Evolutionary conservation across 2,888 invertebrate genomes (phyloP), one percentile per base, ranked within the genome.

Genomic region (Prosopocoilus inquinatus): DNA sequence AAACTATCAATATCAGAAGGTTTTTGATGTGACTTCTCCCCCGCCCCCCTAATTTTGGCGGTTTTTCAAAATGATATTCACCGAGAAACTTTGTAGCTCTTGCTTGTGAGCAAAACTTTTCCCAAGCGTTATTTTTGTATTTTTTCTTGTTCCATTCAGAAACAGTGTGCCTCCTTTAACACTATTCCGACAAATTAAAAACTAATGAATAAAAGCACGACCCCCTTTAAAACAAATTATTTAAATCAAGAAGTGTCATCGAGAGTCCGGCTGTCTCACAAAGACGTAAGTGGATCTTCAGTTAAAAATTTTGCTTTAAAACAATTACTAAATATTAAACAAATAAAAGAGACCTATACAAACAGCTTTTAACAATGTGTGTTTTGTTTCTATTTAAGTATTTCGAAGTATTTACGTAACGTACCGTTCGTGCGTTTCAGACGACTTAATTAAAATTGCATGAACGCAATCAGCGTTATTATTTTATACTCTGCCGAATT

Each of bases 221-320:
- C 38, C 12, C 39, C 38, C 32, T 36, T 54, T 47, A 54, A 58
- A 58, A 28, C 44, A 54, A 50, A 47, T 46, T 13, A 43, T 51
- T 50, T 45, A 55, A 55, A 55, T 45, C 50, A 38, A 50, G 50
- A 45, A 39, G 32, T 32, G 45, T 34, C 16, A 12, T 13, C 9
- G 50, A 28, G 50, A 50, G 44, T 33, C 36, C 48, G 54, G 45
- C 51, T 47, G 33, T 46, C 53, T 46, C 46, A n/a, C 11, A 32
- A 51, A 55, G 55, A 62, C 52, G 63, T 64, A 64, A 64, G 63
- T 64, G 56, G 41, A 60, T 46, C 52, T 50, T 58, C 52, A 58
- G 41, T 53, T 50, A 58, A 59, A 62, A 55, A 57, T 47, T 50
- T 59, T 50, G 59, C 61, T 63, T 62, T 54, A 61, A 63, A 57